Evolutionary conservation across 2,113 vertebrate species (phyloP), one percentile per base, ranked within the genome.

Genomic region (Ammospiza nelsoni): DNA sequence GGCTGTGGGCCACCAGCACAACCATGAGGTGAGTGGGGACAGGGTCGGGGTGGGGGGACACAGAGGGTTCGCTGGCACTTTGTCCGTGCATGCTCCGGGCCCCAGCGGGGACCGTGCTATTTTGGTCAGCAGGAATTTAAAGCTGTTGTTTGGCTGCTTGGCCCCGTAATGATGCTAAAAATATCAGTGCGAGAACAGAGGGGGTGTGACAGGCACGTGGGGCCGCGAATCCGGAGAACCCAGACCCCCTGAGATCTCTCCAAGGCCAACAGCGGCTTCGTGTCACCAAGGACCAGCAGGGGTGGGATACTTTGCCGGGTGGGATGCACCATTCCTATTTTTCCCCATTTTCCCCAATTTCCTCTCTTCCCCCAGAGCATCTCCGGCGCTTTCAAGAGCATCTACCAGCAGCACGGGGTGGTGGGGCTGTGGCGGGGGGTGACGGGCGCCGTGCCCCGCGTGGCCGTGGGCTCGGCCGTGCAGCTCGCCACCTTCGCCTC

Each of bases 1-100:
- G 51, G 99, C 98, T 0, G 99, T 99, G 41, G 99, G 99, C 28
- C 98, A 99, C 96, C 99, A 99, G 96, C 99, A 99, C 92, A 98
- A 99, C 88, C 99, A 99, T 66, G 96, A 98, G 98, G 99, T 99
- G 97, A 97, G 98, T 2, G 8, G 61, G 39, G 69, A 17, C 3
- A 3, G 33, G 24, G 27, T 1, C 12, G 23, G 9, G 18, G 11
- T 17, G 39, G 12, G 44, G 68, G 44, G 9, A 33, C n/a, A 3
- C 37, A 3, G 27, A 6, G 5, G 5, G 1, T 39, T 61, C 0
- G 41, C 65, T n/a, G 37, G 73, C 79, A 22, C 62, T 62, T 39
- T 29, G 49, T 73, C 61, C 0, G 0, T 11, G 44, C 77, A 9
- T 1, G 0, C 12, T 18, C 33, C 0, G 1, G 81, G 24, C 23